Evolutionary conservation across 1,140 invertebrate species (phyloP).

Genomic region (Aradophagus sp.): DNA sequence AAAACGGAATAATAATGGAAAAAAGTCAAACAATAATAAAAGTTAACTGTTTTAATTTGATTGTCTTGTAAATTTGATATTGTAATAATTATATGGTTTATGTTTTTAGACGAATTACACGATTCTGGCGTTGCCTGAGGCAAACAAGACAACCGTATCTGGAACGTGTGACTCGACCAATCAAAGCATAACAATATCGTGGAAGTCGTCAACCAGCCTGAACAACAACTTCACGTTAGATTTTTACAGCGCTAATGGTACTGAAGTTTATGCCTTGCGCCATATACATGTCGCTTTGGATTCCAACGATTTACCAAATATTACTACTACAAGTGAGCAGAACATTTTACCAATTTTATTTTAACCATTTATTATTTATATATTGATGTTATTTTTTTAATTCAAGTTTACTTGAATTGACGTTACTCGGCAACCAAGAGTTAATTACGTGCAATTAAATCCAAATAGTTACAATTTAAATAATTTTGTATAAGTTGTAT

Average conservation of each 20-base stretch:
- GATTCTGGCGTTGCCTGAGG: constrained; percentile 4
- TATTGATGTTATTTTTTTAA: not conserved
- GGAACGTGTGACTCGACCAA: constrained; percentile 7
- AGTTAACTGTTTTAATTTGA: too few relatives aligned
- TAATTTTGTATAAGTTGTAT: too few relatives aligned
- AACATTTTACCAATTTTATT: not conserved
- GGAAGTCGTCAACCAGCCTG: not conserved
- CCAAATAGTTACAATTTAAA: too few relatives aligned
- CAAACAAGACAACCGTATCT: constrained; percentile 9
- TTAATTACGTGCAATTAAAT: too few relatives aligned
- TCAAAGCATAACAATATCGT: constrained; percentile 29
- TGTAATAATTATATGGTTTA: not conserved
- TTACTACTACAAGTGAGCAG: constrained; percentile 10
- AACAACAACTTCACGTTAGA: constrained; percentile 13
- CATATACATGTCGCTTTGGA: constrained; percentile 9
- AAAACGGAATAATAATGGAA: too few relatives aligned
- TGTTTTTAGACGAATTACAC: not conserved
- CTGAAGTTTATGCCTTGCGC: constrained; percentile 8
- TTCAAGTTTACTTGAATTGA: too few relatives aligned
- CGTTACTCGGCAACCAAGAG: too few relatives aligned
- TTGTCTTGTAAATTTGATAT: too few relatives aligned
- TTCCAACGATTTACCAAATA: constrained; percentile 14
- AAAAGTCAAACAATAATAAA: too few relatives aligned
- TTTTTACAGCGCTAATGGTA: constrained; percentile 13
- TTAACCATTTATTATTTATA: not conserved